These are phyloP conservation scores for Arrhopalites spinosus DNA, from an alignment of 2,888 invertebrate genomes.

Conservation along the genomic window DNA sequence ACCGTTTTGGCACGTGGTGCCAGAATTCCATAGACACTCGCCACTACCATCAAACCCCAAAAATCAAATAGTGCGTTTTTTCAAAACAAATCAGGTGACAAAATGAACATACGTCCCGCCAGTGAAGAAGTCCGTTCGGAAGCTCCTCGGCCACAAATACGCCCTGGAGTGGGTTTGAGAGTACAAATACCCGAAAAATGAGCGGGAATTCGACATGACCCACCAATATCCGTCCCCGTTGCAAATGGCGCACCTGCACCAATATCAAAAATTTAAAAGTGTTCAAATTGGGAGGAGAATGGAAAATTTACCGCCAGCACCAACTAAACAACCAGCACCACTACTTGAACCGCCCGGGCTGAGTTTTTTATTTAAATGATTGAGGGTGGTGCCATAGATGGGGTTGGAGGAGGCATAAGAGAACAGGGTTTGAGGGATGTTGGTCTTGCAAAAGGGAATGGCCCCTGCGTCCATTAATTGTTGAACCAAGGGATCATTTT, in stretches of 20 bases:
- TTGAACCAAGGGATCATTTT: slow-evolving; percentile 49
- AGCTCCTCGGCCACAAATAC: slow-evolving; percentile 57
- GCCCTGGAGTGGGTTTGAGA: slow-evolving; percentile 59
- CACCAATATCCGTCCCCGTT: slow-evolving; percentile 60
- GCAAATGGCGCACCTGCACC: too few species aligned
- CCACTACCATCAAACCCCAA: slow-evolving; percentile 12
- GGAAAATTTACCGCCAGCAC: slow-evolving; percentile 57
- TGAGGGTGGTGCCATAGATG: slow-evolving; percentile 49
- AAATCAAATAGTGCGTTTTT: too few species aligned
- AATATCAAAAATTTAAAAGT: too few species aligned
- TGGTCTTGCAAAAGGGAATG: slow-evolving; percentile 57
- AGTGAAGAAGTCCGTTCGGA: slow-evolving; percentile 11
- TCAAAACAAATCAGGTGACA: slow-evolving; percentile 39
- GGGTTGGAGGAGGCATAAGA: slow-evolving; percentile 48
- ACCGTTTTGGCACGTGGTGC: slow-evolving; percentile 58
- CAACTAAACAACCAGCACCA: slow-evolving; percentile 58
- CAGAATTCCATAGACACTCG: slow-evolving; percentile 58
- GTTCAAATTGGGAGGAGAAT: too few species aligned
- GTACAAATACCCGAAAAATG: slow-evolving; percentile 61
- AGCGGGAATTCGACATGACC: slow-evolving; percentile 62
- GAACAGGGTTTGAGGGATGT: slow-evolving; percentile 58
- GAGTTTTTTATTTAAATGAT: slow-evolving; percentile 45
- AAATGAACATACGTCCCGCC: slow-evolving; percentile 58
- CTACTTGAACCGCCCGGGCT: slow-evolving; percentile 48
- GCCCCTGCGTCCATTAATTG: slow-evolving; percentile 48